A percentile compares a stretch with the other conserved stretches of the same genome.
Conservation (phyloP, 2,113 vertebrate genomes). For the Nibea albiflora region DNA sequence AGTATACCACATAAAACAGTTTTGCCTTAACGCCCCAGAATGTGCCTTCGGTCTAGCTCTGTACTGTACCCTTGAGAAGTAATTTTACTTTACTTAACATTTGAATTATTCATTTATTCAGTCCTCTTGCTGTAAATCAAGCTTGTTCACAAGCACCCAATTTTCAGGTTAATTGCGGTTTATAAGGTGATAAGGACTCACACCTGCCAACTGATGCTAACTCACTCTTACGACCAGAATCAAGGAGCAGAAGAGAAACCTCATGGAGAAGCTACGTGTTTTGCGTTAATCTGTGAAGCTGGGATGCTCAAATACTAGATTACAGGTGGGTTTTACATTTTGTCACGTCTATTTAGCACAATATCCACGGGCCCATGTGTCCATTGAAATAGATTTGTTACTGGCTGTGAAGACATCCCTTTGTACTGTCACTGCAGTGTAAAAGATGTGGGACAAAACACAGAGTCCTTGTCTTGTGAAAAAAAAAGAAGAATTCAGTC, state of each 20-base stretch:
- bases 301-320: neutral
- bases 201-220: constrained; percentile 4
- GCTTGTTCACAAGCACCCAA: neutral
- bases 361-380: no score
- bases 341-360: neutral
- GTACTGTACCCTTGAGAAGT: constrained; percentile 29
- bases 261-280: neutral
- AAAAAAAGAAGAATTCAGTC: neutral
- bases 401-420: neutral
- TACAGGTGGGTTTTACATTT: neutral
- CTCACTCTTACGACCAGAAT: neutral
- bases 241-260: neutral
- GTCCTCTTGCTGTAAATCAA: constrained; percentile 18
- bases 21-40: neutral
- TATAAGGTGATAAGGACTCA: constrained; percentile 17
- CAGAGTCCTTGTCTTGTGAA: neutral
- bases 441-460: neutral
- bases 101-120: constrained; percentile 32
- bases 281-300: neutral
- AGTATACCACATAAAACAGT: neutral
- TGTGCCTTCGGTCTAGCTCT: neutral
- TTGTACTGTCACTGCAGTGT: neutral
- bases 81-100: constrained; percentile 30
- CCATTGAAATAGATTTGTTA: neutral
- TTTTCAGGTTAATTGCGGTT: constrained; percentile 42